These are phyloP conservation scores for Plutella xylostella DNA, from an alignment of 2,888 invertebrate genomes.

Conservation along the genomic window DNA sequence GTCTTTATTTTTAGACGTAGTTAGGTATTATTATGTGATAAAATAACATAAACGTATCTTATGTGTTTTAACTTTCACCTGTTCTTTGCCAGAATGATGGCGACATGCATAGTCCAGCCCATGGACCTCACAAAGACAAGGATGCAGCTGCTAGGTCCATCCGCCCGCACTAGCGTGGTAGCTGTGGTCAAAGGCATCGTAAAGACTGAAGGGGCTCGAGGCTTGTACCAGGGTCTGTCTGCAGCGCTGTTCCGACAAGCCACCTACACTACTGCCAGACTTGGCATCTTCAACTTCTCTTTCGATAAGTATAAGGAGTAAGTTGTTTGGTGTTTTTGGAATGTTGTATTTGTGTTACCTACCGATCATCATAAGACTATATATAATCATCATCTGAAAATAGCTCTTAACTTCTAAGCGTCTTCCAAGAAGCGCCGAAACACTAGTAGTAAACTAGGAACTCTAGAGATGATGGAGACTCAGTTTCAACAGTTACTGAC, in stretches of 20 bases:
- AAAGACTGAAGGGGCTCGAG: slow-evolving; percentile 83
- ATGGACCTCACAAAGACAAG: slow-evolving; percentile 92
- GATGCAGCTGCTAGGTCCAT: slow-evolving; percentile 83
- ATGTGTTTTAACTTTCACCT: not conserved
- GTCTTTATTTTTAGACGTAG: too few species aligned
- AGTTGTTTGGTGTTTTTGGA: slow-evolving; percentile 10
- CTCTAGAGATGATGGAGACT: too few species aligned
- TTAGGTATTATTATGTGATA: too few species aligned
- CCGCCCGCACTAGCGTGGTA: slow-evolving; percentile 71
- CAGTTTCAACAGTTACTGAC: too few species aligned
- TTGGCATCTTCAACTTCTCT: slow-evolving; percentile 91
- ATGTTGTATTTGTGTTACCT: too few species aligned
- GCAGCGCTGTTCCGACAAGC: slow-evolving; percentile 94
- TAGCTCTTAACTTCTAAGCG: too few species aligned
- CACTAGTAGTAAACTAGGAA: too few species aligned
- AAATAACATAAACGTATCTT: not conserved
- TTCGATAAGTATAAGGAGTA: slow-evolving; percentile 77
- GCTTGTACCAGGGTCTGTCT: slow-evolving; percentile 89
- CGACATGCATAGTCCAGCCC: slow-evolving; percentile 90
- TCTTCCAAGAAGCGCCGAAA: too few species aligned
- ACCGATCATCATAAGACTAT: too few species aligned
- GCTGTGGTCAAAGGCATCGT: slow-evolving; percentile 80
- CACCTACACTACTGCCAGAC: slow-evolving; percentile 94
- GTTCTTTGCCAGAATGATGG: slow-evolving; percentile 78
- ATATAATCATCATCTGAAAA: too few species aligned